phyloP scores from a whole-genome alignment of 2,113 vertebrate genomes.

The Circaetus gallicus region DNA sequence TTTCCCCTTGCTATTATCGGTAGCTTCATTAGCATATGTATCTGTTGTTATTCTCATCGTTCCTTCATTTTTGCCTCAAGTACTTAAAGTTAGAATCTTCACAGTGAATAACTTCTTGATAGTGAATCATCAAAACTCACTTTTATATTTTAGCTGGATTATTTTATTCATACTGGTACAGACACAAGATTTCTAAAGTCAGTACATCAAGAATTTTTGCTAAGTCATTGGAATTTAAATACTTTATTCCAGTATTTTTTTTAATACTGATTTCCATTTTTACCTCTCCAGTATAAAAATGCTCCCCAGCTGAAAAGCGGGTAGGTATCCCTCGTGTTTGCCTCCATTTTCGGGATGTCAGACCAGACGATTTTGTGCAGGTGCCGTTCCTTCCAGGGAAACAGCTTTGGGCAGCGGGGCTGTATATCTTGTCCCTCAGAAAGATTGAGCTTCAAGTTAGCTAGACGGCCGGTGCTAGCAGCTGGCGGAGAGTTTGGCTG shows the following conservation, averaged over 20 bases:
- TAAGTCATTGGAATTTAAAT: not conserved
- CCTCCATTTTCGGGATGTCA: not conserved
- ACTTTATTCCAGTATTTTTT: not conserved
- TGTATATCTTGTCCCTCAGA: not conserved
- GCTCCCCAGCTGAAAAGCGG: not conserved
- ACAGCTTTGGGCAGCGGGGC: not conserved
- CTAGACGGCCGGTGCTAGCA: not conserved
- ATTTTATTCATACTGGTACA: not conserved
- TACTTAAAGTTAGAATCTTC: not conserved
- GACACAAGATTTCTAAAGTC: not conserved
- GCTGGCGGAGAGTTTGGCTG: not conserved
- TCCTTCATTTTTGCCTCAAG: not conserved
- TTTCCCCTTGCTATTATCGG: not conserved
- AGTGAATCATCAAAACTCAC: not conserved
- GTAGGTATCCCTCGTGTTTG: not conserved
- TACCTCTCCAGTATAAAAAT: not conserved
- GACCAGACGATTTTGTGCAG: fast-evolving
- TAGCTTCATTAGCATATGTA: not conserved
- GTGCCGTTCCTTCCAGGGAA: not conserved
- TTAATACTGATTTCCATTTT: not conserved
- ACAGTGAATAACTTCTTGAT: not conserved
- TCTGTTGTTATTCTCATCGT: not conserved
- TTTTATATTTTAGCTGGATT: not conserved
- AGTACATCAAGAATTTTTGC: not conserved
- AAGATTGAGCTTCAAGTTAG: not conserved